These are phyloP conservation scores for Eclectus roratus DNA, from an alignment of 2,113 vertebrate species.

Conservation along the genomic window DNA sequence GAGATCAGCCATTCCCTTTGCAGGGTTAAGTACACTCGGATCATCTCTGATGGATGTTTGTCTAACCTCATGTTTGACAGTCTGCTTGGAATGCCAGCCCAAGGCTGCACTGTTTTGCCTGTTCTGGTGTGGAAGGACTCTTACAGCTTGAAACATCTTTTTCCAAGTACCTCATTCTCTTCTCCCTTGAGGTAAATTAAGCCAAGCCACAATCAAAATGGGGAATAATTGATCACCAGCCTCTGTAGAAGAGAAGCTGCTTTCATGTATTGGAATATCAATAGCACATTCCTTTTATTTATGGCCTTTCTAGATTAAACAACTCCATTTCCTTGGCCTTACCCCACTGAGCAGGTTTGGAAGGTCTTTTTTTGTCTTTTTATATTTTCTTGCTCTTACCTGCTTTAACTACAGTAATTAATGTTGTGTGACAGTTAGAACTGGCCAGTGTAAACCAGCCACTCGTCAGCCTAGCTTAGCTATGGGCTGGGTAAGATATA, in stretches of 20 bases:
- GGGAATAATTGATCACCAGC: background rate
- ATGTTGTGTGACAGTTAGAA: background rate
- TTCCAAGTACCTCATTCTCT: background rate
- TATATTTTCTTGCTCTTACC: background rate
- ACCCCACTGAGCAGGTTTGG: background rate
- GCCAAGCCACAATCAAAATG: background rate
- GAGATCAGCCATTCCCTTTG: background rate
- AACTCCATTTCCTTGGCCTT: background rate
- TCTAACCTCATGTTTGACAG: background rate
- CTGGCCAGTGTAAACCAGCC: background rate
- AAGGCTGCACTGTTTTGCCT: background rate
- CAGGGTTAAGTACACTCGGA: background rate
- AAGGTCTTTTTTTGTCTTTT: background rate
- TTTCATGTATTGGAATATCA: background rate
- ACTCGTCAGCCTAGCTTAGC: background rate
- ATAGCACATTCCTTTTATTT: background rate
- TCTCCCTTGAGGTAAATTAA: constrained; percentile 16
- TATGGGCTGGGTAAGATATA: background rate
- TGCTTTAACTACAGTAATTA: background rate
- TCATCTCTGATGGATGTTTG: constrained; percentile 8
- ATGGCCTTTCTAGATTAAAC: background rate
- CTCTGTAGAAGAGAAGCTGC: background rate
- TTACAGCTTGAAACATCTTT: background rate
- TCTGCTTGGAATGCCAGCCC: background rate
- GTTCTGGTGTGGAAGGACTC: background rate